Percentiles rank a stretch among this genome's conserved stretches.
These are phyloP conservation scores for Hypomesus transpacificus DNA, from an alignment of 2,113 vertebrate genomes.

Conservation along the genomic window DNA sequence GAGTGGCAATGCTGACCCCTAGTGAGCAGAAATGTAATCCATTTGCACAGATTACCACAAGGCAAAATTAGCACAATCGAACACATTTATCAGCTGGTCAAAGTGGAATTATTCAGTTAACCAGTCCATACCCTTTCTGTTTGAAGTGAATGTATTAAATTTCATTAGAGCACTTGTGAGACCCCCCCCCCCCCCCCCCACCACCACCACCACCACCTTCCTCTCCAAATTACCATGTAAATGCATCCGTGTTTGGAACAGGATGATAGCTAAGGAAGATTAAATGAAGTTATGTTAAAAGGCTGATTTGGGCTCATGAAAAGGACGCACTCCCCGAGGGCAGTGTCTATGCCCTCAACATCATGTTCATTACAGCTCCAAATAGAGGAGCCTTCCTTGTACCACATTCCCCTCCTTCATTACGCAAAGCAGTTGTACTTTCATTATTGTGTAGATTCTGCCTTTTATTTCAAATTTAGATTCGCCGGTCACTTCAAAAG, in stretches of 20 bases:
- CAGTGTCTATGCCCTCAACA: conserved; percentile 56
- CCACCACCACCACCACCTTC: too few relatives aligned
- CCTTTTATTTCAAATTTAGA: conserved; percentile 95
- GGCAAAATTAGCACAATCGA: background rate
- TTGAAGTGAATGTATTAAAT: background rate
- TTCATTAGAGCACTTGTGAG: background rate
- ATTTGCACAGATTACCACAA: background rate
- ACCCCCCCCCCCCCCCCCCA: background rate
- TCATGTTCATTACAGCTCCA: conserved; percentile 69
- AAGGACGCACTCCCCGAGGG: conserved; percentile 47
- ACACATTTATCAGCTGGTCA: too few relatives aligned
- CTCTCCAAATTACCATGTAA: conserved; percentile 41
- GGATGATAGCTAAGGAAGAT: conserved; percentile 49
- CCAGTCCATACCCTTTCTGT: too few relatives aligned
- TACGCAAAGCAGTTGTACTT: conserved; percentile 72
- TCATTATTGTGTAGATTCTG: conserved; percentile 90
- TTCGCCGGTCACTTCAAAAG: conserved; percentile 93
- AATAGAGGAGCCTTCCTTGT: conserved; percentile 69
- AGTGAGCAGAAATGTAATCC: background rate
- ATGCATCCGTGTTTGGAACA: conserved; percentile 37
- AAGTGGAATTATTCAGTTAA: too few relatives aligned
- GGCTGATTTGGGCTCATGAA: conserved; percentile 62
- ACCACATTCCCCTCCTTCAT: conserved; percentile 73
- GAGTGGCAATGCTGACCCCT: conserved; percentile 5
- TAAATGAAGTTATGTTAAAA: conserved; percentile 64